Conservation (phyloP, 2,113 vertebrate genomes). For the Brachypodius melanocephalos region DNA sequence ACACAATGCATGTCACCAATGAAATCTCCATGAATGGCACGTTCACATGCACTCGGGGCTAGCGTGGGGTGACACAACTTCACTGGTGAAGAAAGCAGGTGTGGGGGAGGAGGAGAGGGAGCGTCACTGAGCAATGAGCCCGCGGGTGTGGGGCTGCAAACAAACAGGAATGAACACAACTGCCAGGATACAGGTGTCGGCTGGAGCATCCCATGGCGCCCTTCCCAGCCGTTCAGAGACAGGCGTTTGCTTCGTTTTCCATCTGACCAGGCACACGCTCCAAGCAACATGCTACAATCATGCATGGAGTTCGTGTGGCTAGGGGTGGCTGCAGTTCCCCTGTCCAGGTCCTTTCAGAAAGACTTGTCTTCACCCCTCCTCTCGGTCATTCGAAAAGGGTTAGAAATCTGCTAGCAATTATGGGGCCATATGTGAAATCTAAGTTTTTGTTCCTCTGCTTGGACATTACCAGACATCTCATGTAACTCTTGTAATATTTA, state of each 20-base stretch:
- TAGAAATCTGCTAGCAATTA: slow-evolving; percentile 58
- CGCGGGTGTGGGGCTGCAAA: not conserved
- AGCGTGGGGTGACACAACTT: slow-evolving; percentile 40
- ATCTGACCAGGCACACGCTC: slow-evolving; percentile 47
- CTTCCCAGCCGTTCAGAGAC: slow-evolving; percentile 12
- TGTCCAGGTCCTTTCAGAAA: slow-evolving; percentile 13
- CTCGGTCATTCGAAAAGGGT: slow-evolving; percentile 38
- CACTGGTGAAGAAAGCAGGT: slow-evolving; percentile 26
- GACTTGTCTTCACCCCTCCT: slow-evolving; percentile 39
- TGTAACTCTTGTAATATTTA: slow-evolving; percentile 66
- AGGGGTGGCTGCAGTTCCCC: not conserved
- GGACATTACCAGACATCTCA: slow-evolving; percentile 61
- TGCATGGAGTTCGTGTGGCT: slow-evolving; percentile 12
- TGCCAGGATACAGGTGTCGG: slow-evolving; percentile 28
- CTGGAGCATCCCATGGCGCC: slow-evolving; percentile 7
- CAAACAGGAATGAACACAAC: slow-evolving; percentile 16
- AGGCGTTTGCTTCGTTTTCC: slow-evolving; percentile 52
- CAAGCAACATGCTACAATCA: slow-evolving; percentile 43
- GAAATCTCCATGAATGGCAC: slow-evolving; percentile 64
- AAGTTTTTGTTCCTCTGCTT: slow-evolving; percentile 54
- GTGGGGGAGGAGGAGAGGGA: not conserved
- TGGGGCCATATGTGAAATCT: slow-evolving; percentile 55
- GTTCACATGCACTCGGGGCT: slow-evolving; percentile 59
- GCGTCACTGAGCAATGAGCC: slow-evolving; percentile 14
- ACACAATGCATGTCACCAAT: slow-evolving; percentile 72